A percentile compares a stretch with the other conserved stretches of the same genome.
Conservation (phyloP, 2,888 invertebrate species). For the Cordilura impudica region DNA sequence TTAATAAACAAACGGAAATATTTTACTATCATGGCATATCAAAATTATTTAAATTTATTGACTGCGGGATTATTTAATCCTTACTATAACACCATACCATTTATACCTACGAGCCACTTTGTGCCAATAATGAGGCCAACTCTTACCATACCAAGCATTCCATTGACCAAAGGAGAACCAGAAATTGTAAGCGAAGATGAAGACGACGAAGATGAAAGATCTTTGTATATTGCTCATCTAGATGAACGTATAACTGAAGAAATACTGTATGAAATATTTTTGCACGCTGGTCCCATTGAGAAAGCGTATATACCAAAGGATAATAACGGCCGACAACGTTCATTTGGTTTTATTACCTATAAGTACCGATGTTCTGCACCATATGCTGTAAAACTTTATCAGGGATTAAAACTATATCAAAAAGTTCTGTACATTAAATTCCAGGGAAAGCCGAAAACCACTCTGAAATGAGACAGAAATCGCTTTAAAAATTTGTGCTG, state of each 20-base stretch:
- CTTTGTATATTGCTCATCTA: slow-evolving; percentile 90
- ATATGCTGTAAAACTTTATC: slow-evolving; percentile 85
- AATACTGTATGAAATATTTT: slow-evolving; percentile 88
- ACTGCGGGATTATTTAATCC: neutral
- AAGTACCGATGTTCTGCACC: slow-evolving; percentile 86
- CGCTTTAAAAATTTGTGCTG: too few relatives aligned
- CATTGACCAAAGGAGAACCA: neutral
- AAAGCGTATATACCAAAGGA: slow-evolving; percentile 87
- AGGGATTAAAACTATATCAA: slow-evolving; percentile 84
- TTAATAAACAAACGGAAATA: neutral
- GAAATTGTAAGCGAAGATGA: slow-evolving; percentile 63
- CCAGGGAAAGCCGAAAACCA: slow-evolving; percentile 58
- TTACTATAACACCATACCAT: neutral
- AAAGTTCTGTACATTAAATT: slow-evolving; percentile 79
- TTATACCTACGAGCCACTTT: neutral
- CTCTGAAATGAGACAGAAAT: too few relatives aligned
- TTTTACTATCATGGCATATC: slow-evolving; percentile 14
- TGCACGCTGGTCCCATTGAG: slow-evolving; percentile 86
- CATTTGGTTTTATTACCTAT: slow-evolving; percentile 88
- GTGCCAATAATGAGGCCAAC: neutral
- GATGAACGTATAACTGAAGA: slow-evolving; percentile 88
- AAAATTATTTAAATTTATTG: slow-evolving; percentile 24
- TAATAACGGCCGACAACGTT: slow-evolving; percentile 82
- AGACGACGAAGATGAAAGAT: slow-evolving; percentile 82
- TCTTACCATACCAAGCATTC: neutral